phyloP scores from a whole-genome alignment of 2,888 invertebrate genomes.

The Leptinotarsa tumamoca region DNA sequence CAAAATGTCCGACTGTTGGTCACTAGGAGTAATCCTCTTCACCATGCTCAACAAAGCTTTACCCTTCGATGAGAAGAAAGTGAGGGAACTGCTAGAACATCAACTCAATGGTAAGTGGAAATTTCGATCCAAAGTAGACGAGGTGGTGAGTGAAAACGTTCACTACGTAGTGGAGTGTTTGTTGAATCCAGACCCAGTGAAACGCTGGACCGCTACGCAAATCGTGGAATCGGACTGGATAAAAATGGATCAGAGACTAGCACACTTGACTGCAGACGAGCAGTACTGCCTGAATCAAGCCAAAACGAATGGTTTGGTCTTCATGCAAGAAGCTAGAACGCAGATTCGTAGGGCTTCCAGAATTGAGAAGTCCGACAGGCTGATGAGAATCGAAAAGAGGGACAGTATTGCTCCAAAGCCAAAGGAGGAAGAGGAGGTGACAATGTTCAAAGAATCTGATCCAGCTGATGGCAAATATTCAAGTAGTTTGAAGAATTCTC shows the following conservation, averaged over 20 bases:
- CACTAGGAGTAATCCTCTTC: constrained; percentile 81
- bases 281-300: constrained; percentile 70
- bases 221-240: constrained; percentile 75
- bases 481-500: background rate
- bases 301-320: constrained; percentile 66
- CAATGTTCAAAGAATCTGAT: background rate
- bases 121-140: constrained; percentile 74
- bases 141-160: constrained; percentile 71
- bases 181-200: constrained; percentile 77
- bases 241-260: constrained; percentile 73
- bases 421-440: background rate
- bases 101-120: constrained; percentile 77
- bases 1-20: constrained; percentile 83
- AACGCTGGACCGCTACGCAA: constrained; percentile 71
- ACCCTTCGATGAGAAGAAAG: constrained; percentile 84
- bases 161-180: constrained; percentile 74
- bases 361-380: background rate
- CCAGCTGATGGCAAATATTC: background rate
- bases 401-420: background rate
- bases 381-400: background rate
- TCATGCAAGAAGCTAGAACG: constrained; percentile 41
- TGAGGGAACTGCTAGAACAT: constrained; percentile 76
- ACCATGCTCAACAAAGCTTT: constrained; percentile 86
- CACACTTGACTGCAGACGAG: constrained; percentile 71
- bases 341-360: background rate